Percentiles rank a stretch among this genome's conserved stretches.
Evolutionary conservation across 2,797 vertebrate species (phyloP).

Genomic region (Esox lucius): DNA sequence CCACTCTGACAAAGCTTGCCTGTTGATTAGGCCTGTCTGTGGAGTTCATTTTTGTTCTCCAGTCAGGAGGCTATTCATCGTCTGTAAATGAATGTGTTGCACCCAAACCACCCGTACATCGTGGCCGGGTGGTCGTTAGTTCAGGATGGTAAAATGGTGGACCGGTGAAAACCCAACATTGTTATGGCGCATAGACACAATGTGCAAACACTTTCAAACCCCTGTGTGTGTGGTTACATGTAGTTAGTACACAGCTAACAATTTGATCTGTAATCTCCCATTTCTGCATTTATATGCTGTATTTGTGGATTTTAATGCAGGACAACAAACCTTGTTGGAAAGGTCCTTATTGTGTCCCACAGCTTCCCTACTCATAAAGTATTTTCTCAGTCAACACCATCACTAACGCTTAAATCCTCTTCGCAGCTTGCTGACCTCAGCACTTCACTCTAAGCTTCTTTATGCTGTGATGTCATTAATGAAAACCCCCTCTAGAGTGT

Average conservation of each 20-base stretch:
- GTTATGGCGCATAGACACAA: too few relatives aligned
- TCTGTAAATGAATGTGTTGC: too few relatives aligned
- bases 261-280: background rate
- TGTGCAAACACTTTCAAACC: background rate
- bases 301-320: background rate
- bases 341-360: background rate
- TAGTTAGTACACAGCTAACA: background rate
- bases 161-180: too few relatives aligned
- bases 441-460: background rate
- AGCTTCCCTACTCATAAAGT: background rate
- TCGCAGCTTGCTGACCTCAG: background rate
- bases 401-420: too few relatives aligned
- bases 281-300: background rate
- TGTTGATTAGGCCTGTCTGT: too few relatives aligned
- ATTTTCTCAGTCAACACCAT: background rate
- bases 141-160: too few relatives aligned
- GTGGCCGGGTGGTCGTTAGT: too few relatives aligned
- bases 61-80: too few relatives aligned
- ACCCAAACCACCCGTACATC: too few relatives aligned
- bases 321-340: background rate
- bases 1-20: too few relatives aligned
- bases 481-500: background rate
- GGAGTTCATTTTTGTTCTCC: too few relatives aligned
- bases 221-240: background rate
- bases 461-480: conserved; percentile 5